Base-by-base conservation (phyloP, 1,140 invertebrate genomes). In the Ostrea edulis region DNA sequence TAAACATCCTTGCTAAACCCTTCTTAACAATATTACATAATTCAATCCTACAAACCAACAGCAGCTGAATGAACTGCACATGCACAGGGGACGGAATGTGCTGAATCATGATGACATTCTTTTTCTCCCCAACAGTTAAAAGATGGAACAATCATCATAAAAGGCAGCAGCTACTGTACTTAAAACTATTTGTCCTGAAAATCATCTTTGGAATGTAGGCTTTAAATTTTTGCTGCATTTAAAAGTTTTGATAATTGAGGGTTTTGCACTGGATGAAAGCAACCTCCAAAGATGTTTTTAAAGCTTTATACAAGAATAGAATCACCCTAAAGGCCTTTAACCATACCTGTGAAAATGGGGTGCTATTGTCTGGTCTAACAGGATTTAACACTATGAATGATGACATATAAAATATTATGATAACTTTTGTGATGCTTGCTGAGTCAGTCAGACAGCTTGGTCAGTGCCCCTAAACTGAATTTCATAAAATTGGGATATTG, bases 371-470 rank as follows among this genome's bases (percentile, higher is more conserved):
- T 25, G 3, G 29, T 12, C 12, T 77, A 29, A 44, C 68, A 29
- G 25, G 68, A 77, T 77, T 77, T 62, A n/a, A 62, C 55, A 62
- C 55, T 20, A 62, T 62, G 17, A 17, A 62, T 20, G 55, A 62
- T 62, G 55, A 62, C 14, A 62, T 17, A n/a, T 62, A 62, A 62
- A 62, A 62, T 62, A 62, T 62, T 62, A 62, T 62, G 55, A 62
- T 62, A 62, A 62, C 55, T 62, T 62, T n/a, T 62, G 55, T n/a
- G 7, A 62, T 62, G 2, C 17, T 5, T 62, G 55, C 55, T 62
- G 55, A 62, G 55, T 7, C 14, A 7, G 55, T 17, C 17, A 17
- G 2, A 20, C 55, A 62, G 3, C 55, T 20, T 0, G 55, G 55
- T 62, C 17, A 62, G 20, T 58, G 55, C 0, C 55, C 11, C 55